Conservation (phyloP, 2,888 invertebrate species). For the Pterostichus niger region DNA sequence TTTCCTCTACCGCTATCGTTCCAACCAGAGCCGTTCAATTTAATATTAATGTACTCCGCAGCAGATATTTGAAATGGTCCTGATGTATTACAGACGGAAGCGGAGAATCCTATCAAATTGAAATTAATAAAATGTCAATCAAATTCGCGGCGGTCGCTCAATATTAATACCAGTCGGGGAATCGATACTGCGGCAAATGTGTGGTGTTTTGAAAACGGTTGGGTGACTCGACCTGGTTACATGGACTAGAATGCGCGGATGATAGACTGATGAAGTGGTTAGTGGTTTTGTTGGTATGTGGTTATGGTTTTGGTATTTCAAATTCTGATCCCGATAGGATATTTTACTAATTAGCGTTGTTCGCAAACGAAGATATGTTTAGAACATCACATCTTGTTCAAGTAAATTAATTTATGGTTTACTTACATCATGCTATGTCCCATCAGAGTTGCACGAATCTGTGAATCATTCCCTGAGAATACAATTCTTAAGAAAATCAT, state of each 20-base stretch:
- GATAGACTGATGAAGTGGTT: constrained; percentile 1
- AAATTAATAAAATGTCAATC: constrained; percentile 67
- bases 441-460: too few species aligned
- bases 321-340: not conserved
- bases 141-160: constrained; percentile 49
- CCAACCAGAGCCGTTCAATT: constrained; percentile 53
- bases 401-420: too few species aligned
- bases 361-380: too few species aligned
- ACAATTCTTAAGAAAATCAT: too few species aligned
- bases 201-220: constrained; percentile 8
- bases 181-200: constrained; percentile 16
- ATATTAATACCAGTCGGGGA: constrained; percentile 26
- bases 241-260: not conserved
- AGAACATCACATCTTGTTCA: not conserved
- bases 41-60: constrained; percentile 59
- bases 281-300: not conserved
- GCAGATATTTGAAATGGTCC: constrained; percentile 60
- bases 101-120: constrained; percentile 63
- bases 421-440: too few species aligned
- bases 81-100: constrained; percentile 46
- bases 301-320: not conserved
- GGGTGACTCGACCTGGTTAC: not conserved
- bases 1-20: constrained; percentile 15
- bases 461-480: too few species aligned
- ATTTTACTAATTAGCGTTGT: not conserved